A percentile compares a stretch with the other conserved stretches of the same genome.
Conservation (phyloP, 92 coral and sea anemone genomes). For the Actinostola sp. region DNA sequence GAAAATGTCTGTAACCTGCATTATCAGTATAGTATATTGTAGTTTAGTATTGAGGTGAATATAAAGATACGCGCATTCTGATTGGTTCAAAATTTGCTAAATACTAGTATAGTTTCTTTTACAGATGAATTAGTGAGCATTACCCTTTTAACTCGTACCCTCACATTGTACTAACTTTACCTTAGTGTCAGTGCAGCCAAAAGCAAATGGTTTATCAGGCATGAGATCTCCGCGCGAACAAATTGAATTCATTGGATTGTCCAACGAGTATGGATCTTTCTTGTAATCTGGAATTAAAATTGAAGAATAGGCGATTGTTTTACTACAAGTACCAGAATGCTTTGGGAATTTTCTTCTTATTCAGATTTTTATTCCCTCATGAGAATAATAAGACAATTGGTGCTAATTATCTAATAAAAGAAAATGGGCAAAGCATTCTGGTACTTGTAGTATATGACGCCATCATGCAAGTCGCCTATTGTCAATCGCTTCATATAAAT, state of each 20-base stretch:
- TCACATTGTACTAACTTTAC: constrained; percentile 21
- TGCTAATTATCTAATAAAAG: too few relatives aligned
- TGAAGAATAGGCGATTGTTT: too few relatives aligned
- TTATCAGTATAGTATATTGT: not conserved
- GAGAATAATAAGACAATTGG: too few relatives aligned
- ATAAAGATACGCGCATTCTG: not conserved
- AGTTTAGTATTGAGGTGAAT: too few relatives aligned
- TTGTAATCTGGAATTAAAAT: constrained; percentile 62
- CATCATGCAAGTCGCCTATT: too few relatives aligned
- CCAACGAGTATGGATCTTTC: constrained; percentile 67
- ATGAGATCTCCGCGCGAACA: constrained; percentile 80
- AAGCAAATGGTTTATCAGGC: constrained; percentile 40
- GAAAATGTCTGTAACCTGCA: constrained; percentile 65
- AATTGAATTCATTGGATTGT: constrained; percentile 72
- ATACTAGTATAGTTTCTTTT: not conserved
- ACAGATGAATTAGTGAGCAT: not conserved
- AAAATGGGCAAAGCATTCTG: too few relatives aligned
- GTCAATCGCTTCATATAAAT: too few relatives aligned
- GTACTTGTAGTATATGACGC: too few relatives aligned
- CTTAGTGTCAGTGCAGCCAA: constrained; percentile 78
- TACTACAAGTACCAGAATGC: too few relatives aligned
- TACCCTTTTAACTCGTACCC: not conserved
- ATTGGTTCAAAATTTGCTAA: too few relatives aligned
- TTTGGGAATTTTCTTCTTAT: too few relatives aligned
- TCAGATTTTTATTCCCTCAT: too few relatives aligned